phyloP scores from a whole-genome alignment of 2,113 vertebrate genomes.

The Hymenochirus boettgeri region DNA sequence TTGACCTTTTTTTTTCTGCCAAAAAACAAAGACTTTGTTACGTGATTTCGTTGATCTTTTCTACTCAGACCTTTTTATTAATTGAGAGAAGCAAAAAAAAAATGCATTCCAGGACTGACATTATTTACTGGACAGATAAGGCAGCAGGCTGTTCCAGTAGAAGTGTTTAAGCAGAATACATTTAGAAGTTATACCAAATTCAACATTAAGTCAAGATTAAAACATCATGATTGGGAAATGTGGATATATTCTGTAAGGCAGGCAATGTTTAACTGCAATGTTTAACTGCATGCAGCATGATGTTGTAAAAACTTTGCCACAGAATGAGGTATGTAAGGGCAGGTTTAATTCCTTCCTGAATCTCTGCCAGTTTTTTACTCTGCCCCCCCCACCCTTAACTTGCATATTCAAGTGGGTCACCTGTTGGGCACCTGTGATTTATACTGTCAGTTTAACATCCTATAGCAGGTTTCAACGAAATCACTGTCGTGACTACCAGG shows the following conservation, averaged over 20 bases:
- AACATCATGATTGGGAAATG: neutral
- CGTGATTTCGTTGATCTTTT: neutral
- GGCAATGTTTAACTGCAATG: neutral
- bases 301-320: no score
- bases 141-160: conserved; percentile 17
- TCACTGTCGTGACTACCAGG: no score
- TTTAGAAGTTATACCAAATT: conserved; percentile 5
- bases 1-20: neutral
- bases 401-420: no score
- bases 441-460: no score
- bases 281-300: no score
- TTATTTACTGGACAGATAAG: conserved; percentile 19
- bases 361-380: no score
- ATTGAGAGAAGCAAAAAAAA: neutral
- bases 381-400: no score
- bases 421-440: no score
- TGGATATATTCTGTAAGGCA: no score
- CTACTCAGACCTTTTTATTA: neutral
- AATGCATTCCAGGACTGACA: conserved; percentile 15
- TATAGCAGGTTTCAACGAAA: no score
- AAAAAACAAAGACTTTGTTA: neutral
- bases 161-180: conserved; percentile 14
- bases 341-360: no score
- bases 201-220: neutral
- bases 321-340: no score